These are phyloP conservation scores for Nesogale talazaci DNA, from an alignment of 2,113 vertebrate genomes.

Conservation along the genomic window DNA sequence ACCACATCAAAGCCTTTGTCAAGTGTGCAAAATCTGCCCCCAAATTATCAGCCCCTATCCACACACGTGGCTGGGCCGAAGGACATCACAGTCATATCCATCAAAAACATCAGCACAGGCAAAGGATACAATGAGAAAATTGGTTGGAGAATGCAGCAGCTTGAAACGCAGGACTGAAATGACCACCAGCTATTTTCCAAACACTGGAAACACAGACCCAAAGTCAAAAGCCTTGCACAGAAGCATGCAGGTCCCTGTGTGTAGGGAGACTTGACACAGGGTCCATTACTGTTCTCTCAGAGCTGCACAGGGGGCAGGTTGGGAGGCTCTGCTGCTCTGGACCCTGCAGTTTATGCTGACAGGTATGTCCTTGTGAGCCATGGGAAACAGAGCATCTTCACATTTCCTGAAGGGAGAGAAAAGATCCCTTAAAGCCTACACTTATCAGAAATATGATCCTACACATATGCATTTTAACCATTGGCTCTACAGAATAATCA, in stretches of 20 bases:
- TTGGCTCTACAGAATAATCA: not conserved
- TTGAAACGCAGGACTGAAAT: not conserved
- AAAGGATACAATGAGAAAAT: slow-evolving; percentile 21
- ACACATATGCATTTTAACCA: not conserved
- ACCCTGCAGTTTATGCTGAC: not conserved
- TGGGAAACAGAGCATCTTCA: not conserved
- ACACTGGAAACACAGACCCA: no score
- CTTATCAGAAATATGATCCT: not conserved
- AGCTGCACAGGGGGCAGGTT: not conserved
- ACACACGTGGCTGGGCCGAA: not conserved
- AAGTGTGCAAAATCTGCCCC: slow-evolving; percentile 53
- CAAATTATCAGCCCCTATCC: slow-evolving; percentile 65
- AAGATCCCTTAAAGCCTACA: not conserved
- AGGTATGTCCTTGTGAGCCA: not conserved
- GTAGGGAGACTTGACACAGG: slow-evolving; percentile 15
- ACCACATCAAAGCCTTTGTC: slow-evolving; percentile 51
- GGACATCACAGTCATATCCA: not conserved
- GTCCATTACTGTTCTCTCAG: not conserved
- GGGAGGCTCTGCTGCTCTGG: not conserved
- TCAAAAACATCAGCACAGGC: not conserved
- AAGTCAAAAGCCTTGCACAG: slow-evolving; percentile 4
- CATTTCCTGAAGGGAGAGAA: not conserved
- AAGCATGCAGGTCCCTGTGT: not conserved
- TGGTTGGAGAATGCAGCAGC: slow-evolving; percentile 57
- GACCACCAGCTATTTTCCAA: no score